Percentiles rank a stretch among this genome's conserved stretches.
These are phyloP conservation scores for Lochmaea capreae DNA, from an alignment of 2,888 invertebrate species.

Conservation along the genomic window DNA sequence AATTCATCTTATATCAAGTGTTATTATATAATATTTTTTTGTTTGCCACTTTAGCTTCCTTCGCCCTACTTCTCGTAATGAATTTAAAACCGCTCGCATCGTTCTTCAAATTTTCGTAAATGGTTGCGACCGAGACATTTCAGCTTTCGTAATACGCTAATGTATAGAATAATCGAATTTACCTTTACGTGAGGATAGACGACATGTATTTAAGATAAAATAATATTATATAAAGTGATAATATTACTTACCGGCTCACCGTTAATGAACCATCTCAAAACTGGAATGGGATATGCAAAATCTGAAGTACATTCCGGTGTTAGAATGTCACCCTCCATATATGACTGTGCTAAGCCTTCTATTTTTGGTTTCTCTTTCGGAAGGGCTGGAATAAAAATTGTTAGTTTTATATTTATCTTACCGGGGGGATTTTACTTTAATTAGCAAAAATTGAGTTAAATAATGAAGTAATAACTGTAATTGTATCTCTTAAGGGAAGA, in stretches of 20 bases:
- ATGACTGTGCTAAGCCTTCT: conserved; percentile 57
- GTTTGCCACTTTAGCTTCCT: too few relatives aligned
- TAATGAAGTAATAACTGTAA: too few relatives aligned
- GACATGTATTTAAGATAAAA: background rate
- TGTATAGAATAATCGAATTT: conserved; percentile 2
- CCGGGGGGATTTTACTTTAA: too few relatives aligned
- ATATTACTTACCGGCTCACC: conserved; percentile 58
- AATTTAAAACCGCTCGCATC: background rate
- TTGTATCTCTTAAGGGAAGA: too few relatives aligned
- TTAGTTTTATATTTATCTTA: background rate
- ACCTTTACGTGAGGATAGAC: background rate
- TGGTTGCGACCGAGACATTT: background rate
- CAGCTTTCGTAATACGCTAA: background rate
- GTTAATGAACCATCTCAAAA: conserved; percentile 62
- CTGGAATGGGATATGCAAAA: conserved; percentile 61
- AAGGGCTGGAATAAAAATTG: conserved; percentile 61
- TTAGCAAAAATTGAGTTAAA: too few relatives aligned
- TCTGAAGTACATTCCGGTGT: conserved; percentile 61
- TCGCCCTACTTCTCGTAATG: background rate
- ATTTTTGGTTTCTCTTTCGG: conserved; percentile 60
- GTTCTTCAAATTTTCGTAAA: background rate
- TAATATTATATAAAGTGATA: conserved; percentile 13
- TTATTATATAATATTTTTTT: too few relatives aligned
- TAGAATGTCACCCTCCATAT: conserved; percentile 58
- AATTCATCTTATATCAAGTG: too few relatives aligned